These are phyloP conservation scores for Malurus alboscapulatus DNA, from an alignment of 2,113 vertebrate genomes.

Conservation along the genomic window DNA sequence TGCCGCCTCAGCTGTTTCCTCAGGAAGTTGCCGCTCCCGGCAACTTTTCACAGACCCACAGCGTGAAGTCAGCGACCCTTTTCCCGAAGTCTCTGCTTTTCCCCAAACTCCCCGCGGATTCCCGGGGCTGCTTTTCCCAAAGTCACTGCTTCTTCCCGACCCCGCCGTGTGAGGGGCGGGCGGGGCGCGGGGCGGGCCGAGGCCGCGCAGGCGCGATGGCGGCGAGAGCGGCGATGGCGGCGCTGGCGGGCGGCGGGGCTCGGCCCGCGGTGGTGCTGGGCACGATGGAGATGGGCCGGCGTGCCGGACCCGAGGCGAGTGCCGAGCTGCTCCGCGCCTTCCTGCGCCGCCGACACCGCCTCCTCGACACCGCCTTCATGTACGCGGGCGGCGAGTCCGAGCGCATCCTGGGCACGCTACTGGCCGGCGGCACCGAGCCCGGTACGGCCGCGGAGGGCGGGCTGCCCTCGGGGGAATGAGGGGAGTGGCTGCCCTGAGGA, in stretches of 20 bases:
- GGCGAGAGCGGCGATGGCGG: not conserved
- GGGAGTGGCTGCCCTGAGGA: not conserved
- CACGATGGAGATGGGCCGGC: slow-evolving; percentile 87
- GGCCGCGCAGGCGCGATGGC: not conserved
- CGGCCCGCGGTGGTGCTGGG: slow-evolving; percentile 83
- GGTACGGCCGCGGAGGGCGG: not conserved
- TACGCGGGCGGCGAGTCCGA: slow-evolving; percentile 88
- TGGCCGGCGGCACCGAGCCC: slow-evolving; percentile 60
- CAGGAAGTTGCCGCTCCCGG: not conserved
- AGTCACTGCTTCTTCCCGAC: fast-evolving
- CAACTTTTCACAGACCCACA: not conserved
- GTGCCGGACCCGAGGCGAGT: slow-evolving; percentile 73
- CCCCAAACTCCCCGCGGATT: fast-evolving
- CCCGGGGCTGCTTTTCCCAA: fast-evolving
- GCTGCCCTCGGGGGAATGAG: not conserved
- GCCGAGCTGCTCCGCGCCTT: slow-evolving; percentile 77
- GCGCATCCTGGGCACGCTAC: slow-evolving; percentile 80
- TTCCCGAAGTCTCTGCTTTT: not conserved
- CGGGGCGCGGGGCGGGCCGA: not conserved
- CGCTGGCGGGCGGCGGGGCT: fast-evolving
- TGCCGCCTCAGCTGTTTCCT: not conserved
- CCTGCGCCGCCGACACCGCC: slow-evolving; percentile 73
- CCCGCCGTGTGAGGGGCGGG: not conserved
- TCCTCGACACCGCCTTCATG: slow-evolving; percentile 87
- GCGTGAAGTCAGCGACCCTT: not conserved